Base-by-base conservation (phyloP, 1,140 invertebrate genomes). In the Diploscapter pachys region DNA sequence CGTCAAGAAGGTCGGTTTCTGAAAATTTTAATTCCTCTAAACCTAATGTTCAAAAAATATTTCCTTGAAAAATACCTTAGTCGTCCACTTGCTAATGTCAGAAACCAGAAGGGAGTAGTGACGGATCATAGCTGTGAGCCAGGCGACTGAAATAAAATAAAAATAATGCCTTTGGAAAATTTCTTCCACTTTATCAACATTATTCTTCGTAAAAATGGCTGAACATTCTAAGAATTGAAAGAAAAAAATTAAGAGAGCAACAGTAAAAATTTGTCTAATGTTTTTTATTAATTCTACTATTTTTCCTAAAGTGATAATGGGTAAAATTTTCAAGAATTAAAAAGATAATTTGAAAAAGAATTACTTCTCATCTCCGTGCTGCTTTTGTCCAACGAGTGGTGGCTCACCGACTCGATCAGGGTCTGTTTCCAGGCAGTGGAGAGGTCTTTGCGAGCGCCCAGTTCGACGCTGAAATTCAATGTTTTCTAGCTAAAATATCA, bases 51-150 rank as follows among this genome's bases (percentile, higher is more conserved):
- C 31, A 31, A 31, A 31, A 31, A 31, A 31, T 31, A 31, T 31
- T 31, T 4, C 4, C 3, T 62, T 48, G 6, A 3, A 11, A 13
- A 13, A n/a, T 62, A 69, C 73, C 57, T 80, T 81, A 11, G 75
- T 72, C 5, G 77, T 77, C 50, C 71, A 63, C 49, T 76, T 54
- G 54, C 63, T 66, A 8, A 84, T 63, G 4, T 83, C 81, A 54
- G 85, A 83, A 13, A 82, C 77, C 9, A 85, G 66, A 53, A 76
- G 71, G 13, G 83, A 86, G 81, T 80, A 85, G 59, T 85, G 82
- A 4, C 83, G 81, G 71, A 85, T 85, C 31, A 76, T 57, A 55
- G 81, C 83, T 4, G 83, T 85, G 13, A 80, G 63, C 82, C 80
- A 83, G 53, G 81, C 83, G 78, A 85, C 83, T 85, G 57, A 78